Percentiles rank a stretch among this genome's conserved stretches.
Conservation (phyloP, 1,140 invertebrate genomes). For the Homarus americanus region DNA sequence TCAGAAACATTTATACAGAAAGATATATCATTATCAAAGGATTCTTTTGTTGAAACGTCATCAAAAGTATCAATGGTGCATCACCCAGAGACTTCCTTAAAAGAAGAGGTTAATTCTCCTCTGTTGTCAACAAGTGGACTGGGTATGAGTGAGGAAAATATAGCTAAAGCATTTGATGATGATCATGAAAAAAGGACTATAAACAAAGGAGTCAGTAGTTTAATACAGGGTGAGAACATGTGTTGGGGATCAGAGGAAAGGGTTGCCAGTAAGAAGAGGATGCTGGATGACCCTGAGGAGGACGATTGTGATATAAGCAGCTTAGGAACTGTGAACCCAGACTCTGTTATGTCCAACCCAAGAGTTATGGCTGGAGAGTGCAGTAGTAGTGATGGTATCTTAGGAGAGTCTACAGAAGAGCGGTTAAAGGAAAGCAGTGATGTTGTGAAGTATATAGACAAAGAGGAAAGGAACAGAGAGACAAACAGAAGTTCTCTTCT, state of each 20-base stretch:
- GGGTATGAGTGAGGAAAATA: neutral
- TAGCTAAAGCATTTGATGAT: neutral
- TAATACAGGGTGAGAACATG: neutral
- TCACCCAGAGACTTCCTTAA: neutral
- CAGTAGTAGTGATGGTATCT: neutral
- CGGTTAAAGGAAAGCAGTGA: neutral
- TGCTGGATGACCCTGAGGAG: conserved; percentile 35
- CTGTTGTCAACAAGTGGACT: neutral
- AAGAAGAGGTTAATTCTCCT: neutral
- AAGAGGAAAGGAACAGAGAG: neutral
- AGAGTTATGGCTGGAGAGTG: neutral
- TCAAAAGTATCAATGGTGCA: neutral
- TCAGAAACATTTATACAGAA: neutral
- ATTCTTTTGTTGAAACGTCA: neutral
- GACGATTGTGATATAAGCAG: conserved; percentile 41
- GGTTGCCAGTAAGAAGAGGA: conserved; percentile 20
- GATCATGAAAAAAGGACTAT: neutral
- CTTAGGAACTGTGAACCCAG: conserved; percentile 58
- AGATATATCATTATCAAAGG: neutral
- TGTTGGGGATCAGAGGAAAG: conserved; percentile 40
- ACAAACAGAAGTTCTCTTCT: neutral
- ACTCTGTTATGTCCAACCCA: conserved; percentile 45
- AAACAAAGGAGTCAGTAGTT: neutral
- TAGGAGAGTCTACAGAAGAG: neutral
- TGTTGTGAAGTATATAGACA: neutral